Base-by-base conservation (phyloP, 2,113 vertebrate genomes). In the Pycnonotus jocosus region DNA sequence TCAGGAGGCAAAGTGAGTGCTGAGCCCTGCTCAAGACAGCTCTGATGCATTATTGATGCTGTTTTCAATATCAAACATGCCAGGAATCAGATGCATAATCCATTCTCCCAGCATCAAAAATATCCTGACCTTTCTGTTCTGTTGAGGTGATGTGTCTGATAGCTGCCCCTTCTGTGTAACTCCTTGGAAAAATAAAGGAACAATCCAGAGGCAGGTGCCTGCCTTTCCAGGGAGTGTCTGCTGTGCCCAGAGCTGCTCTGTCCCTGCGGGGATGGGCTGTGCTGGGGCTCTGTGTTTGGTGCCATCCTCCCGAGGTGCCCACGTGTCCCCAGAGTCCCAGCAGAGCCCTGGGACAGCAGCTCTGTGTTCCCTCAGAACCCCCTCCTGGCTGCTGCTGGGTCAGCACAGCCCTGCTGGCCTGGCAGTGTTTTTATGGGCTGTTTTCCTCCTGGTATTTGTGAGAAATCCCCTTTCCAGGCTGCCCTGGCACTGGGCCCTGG, bases 31-130 rank as follows among this genome's bases (percentile, higher is more conserved):
- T 91, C 35, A n/a, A 93, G 88, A 76, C 83, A 85, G 62, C 82
- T 77, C 88, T 88, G 81, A 90, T 96, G 92, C 90, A 96, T 96
- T 95, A 95, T 96, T 96, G 64, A 96, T 97, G 91, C 79, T 90
- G 9, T 58, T 93, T 93, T 96, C 95, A 93, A 86, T 90, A 90
- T 88, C 90, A 96, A 62, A 93, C 71, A 15, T 69, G 66, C 50
- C 91, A 82, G 84, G 66, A 81, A 95, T 83, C 77, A n/a, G 62
- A 57, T 60, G 37, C 73, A 30, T 61, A 44, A 87, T 71, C 65
- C 64, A 13, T 82, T 80, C 82, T 82, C 25, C 80, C 54, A 77
- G 45, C 73, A 72, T 37, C 70, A 69, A 17, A 79, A 69, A 35
- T 24, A 6, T 3, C 20, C 40, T 71, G 76, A 40, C 58, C 51